A percentile compares a stretch with the other conserved stretches of the same genome.
Conservation (phyloP, 2,888 invertebrate species). For the Tricholauxania praeusta region DNA sequence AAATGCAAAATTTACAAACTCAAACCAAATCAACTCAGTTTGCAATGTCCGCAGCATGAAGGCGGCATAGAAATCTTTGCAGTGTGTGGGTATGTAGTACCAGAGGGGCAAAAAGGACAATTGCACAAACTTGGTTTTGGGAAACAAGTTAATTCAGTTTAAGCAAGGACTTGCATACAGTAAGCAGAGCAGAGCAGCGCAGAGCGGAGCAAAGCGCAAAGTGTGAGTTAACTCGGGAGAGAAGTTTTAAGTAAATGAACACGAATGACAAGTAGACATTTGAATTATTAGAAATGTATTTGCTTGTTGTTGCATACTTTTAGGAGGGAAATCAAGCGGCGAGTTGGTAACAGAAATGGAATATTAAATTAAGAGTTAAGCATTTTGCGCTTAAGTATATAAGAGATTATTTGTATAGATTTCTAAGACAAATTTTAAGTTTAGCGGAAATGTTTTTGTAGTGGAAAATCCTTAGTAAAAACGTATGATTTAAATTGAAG, state of each 20-base stretch:
- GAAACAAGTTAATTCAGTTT: slow-evolving; percentile 66
- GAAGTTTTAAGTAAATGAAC: slow-evolving; percentile 66
- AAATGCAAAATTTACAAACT: slow-evolving; percentile 64
- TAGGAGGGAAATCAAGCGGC: slow-evolving; percentile 48
- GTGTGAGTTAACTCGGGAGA: slow-evolving; percentile 28
- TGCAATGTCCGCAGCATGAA: background rate
- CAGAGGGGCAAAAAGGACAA: slow-evolving; percentile 19
- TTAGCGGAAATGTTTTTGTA: no score
- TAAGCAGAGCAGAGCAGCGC: background rate
- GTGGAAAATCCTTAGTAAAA: no score
- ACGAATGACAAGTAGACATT: slow-evolving; percentile 65
- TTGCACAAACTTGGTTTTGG: slow-evolving; percentile 15
- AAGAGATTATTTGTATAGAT: no score
- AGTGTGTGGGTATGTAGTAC: slow-evolving; percentile 6
- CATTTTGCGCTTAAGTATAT: no score
- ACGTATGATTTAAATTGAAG: no score
- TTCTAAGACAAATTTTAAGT: no score
- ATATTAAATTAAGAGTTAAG: no score
- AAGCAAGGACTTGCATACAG: slow-evolving; percentile 45
- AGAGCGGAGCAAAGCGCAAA: background rate
- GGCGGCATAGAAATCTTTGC: background rate
- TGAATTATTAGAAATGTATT: slow-evolving; percentile 61
- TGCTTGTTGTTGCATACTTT: slow-evolving; percentile 63
- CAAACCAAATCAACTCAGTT: slow-evolving; percentile 43
- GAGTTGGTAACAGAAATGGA: no score